A percentile compares a stretch with the other conserved stretches of the same genome.
Evolutionary conservation across 2,888 invertebrate genomes (phyloP).

Genomic region (Plebejus melissa): DNA sequence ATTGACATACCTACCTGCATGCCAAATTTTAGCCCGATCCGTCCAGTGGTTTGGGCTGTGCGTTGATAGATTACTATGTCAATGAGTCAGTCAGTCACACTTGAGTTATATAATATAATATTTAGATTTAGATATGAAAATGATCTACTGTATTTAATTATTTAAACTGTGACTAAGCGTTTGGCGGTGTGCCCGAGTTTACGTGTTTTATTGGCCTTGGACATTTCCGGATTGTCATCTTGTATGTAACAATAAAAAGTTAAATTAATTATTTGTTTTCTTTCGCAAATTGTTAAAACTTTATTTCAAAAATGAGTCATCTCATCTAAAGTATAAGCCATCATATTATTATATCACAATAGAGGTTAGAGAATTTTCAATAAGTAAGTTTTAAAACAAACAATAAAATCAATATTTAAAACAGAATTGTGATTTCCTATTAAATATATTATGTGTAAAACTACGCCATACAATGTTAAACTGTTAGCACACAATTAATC

Average conservation of each 20-base stretch:
- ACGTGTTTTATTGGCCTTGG: slow-evolving; percentile 15
- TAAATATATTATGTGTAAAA: not conserved
- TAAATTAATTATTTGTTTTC: not conserved
- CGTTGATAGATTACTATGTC: no score
- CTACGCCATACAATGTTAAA: not conserved
- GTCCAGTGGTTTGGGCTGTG: no score
- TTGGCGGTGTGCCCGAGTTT: slow-evolving; percentile 2
- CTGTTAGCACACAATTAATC: not conserved
- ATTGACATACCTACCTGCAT: no score
- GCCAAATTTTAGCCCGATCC: no score
- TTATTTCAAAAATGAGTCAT: not conserved
- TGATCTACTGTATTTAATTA: not conserved
- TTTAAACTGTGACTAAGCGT: not conserved
- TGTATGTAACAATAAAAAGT: not conserved
- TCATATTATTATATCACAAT: no score
- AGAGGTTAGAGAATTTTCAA: no score
- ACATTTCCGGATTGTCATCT: slow-evolving; percentile 6
- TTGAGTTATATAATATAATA: no score
- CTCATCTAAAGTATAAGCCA: not conserved
- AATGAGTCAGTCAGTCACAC: no score
- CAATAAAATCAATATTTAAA: no score
- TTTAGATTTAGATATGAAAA: not conserved
- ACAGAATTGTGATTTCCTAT: not conserved
- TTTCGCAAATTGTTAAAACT: not conserved
- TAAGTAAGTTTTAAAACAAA: not conserved